A percentile compares a stretch with the other conserved stretches of the same genome.
Conservation (phyloP, 2,113 vertebrate genomes). For the Leuciscus idus region DNA sequence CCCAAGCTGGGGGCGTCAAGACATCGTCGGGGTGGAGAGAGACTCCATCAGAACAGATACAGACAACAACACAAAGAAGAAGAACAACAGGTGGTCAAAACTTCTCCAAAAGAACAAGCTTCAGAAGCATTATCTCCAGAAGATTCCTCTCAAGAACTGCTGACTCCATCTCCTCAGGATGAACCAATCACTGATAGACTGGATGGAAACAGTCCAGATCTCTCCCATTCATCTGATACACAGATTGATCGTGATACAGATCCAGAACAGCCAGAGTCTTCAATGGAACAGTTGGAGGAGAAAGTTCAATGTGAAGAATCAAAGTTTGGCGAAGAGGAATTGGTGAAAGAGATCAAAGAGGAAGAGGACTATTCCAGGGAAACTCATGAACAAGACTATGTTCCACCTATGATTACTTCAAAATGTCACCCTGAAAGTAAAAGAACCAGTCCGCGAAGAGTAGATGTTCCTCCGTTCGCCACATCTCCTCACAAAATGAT, state of each 20-base stretch:
- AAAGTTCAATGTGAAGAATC: constrained; percentile 21
- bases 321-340: constrained; percentile 14
- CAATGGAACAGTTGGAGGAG: constrained; percentile 5
- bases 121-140: constrained; percentile 60
- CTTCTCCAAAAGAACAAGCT: constrained; percentile 43
- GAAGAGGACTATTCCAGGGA: constrained; percentile 34
- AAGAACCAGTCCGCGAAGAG: constrained; percentile 72
- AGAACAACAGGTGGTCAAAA: constrained; percentile 7
- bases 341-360: constrained; percentile 45
- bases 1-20: constrained; percentile 65
- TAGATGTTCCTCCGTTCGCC: constrained; percentile 75
- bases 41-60: constrained; percentile 67
- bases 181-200: constrained; percentile 7
- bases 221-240: constrained; percentile 42
- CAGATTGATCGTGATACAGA: constrained; percentile 26
- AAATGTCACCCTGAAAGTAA: constrained; percentile 65
- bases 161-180: constrained; percentile 53
- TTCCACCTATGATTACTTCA: constrained; percentile 62
- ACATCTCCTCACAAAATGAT: constrained; percentile 71
- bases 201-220: constrained; percentile 33
- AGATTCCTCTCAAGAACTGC: constrained; percentile 50
- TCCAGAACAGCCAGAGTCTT: constrained; percentile 47
- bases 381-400: constrained; percentile 55
- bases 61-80: constrained; percentile 57
- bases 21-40: constrained; percentile 66